Evolutionary conservation across 2,113 vertebrate genomes (phyloP).

Genomic region (Stegostoma tigrinum): DNA sequence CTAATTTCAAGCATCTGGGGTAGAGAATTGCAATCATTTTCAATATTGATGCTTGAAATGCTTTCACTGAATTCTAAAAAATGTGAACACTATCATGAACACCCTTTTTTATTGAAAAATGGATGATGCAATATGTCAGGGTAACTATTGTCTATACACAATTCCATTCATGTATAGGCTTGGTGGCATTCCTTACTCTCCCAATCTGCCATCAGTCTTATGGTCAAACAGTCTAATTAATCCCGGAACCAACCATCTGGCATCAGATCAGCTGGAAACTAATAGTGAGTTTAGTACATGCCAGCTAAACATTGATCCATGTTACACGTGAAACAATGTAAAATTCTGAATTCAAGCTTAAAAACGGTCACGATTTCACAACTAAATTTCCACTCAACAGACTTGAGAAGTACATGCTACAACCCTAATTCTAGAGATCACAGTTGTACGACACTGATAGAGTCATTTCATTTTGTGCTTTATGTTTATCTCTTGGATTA

Average conservation of each 20-base stretch:
- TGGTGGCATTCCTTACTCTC: not conserved
- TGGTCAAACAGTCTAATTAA: not conserved
- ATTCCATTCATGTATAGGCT: not conserved
- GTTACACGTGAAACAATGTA: not conserved
- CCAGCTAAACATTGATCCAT: not conserved
- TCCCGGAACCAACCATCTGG: too few relatives aligned
- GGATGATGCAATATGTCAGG: not conserved
- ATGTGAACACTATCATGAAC: not conserved
- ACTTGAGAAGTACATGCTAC: not conserved
- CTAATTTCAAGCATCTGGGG: not conserved
- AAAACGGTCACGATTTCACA: not conserved
- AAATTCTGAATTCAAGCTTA: too few relatives aligned
- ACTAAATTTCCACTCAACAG: not conserved
- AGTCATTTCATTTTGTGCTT: not conserved
- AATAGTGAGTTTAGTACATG: not conserved
- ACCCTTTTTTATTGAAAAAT: not conserved
- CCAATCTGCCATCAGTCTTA: not conserved
- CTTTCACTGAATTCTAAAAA: not conserved
- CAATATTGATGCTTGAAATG: not conserved
- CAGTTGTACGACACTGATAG: not conserved
- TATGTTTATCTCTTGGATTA: not conserved
- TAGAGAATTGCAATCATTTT: not conserved
- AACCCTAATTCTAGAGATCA: not conserved
- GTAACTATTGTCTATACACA: not conserved
- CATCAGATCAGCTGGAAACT: too few relatives aligned